A percentile compares a stretch with the other conserved stretches of the same genome.
These are phyloP conservation scores for Escarpia spicata DNA, from an alignment of 2,888 invertebrate genomes.

Conservation along the genomic window DNA sequence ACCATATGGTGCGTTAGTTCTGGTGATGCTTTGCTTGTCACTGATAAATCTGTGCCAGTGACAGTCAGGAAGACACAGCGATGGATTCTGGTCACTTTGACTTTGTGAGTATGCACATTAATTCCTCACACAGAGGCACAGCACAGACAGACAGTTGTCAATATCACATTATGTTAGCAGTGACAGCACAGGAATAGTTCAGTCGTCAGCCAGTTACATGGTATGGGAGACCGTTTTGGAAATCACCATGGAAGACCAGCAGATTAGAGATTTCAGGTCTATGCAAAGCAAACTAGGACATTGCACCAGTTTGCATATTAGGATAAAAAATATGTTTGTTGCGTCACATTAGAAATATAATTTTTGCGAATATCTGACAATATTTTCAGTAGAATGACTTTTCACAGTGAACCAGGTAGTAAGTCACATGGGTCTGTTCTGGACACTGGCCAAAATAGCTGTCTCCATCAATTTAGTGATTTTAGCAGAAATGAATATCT, in stretches of 20 bases:
- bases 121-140: neutral
- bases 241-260: neutral
- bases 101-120: neutral
- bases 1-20: neutral
- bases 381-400: too few species aligned
- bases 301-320: too few species aligned
- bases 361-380: too few species aligned
- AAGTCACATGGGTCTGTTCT: too few species aligned
- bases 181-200: neutral
- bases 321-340: too few species aligned
- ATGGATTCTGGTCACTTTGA: slow-evolving; percentile 6
- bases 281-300: too few species aligned
- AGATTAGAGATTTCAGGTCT: neutral
- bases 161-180: neutral
- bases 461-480: too few species aligned
- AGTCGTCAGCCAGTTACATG: neutral
- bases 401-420: too few species aligned
- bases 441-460: too few species aligned
- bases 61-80: neutral
- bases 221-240: neutral
- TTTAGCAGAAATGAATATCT: too few species aligned
- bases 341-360: too few species aligned
- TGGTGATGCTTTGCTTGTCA: neutral
- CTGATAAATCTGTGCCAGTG: neutral
- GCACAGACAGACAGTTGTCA: neutral